Percentiles rank a stretch among this genome's conserved stretches.
These are phyloP conservation scores for Serilophus lunatus DNA, from an alignment of 2,113 vertebrate genomes.

Conservation along the genomic window DNA sequence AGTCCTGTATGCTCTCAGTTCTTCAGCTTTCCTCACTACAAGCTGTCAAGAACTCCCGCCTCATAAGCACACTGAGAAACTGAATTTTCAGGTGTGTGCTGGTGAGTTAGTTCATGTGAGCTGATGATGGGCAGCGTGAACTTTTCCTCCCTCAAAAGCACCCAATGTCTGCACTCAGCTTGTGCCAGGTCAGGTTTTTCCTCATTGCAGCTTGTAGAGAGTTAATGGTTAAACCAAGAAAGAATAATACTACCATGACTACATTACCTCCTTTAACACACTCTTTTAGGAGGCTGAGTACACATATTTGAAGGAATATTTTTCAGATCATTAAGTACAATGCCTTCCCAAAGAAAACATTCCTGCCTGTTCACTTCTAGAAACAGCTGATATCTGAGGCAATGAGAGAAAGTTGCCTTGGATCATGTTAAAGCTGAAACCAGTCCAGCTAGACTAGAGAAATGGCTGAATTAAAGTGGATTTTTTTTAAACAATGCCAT, in stretches of 20 bases:
- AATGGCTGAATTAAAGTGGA: background rate
- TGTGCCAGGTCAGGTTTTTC: background rate
- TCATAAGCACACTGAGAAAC: background rate
- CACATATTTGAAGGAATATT: background rate
- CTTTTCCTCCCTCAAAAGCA: background rate
- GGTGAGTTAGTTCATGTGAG: background rate
- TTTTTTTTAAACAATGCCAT: background rate
- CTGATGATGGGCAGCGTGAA: background rate
- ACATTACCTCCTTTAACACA: background rate
- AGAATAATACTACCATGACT: background rate
- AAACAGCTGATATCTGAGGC: background rate
- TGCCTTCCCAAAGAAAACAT: background rate
- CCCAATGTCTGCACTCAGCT: background rate
- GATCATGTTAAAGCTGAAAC: background rate
- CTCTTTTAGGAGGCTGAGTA: background rate
- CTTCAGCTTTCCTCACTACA: background rate
- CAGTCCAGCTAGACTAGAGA: background rate
- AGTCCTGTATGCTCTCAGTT: background rate
- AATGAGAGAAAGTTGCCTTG: background rate
- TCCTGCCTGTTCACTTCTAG: background rate
- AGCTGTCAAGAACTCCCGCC: background rate
- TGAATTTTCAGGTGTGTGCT: background rate
- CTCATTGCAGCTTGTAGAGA: background rate
- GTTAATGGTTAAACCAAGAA: background rate
- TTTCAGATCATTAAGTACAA: background rate